Base-by-base conservation (phyloP, 2,888 invertebrate species). In the Oligia fasciuncula region DNA sequence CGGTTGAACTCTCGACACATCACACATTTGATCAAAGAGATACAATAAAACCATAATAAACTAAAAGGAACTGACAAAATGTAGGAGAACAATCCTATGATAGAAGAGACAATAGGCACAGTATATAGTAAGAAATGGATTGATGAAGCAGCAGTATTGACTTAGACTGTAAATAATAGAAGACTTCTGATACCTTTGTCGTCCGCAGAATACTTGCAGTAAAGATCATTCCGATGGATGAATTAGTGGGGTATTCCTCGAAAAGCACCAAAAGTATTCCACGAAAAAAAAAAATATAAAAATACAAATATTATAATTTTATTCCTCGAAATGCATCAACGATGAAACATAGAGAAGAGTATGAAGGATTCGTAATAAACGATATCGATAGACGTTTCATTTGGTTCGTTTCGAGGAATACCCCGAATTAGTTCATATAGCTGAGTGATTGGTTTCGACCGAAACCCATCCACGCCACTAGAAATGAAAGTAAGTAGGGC, bases 401-500 rank as follows among this genome's bases (percentile, higher is more conserved):
- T 40, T 40, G 40, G 40, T 40, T 0, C 40, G 5, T 40, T 40
- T 40, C 40, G 40, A 40, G 5, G 40, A 5, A 40, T 40, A 40
- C 5, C 40, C 40, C 40, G 6, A 35, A 49, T 49, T 35, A 13
- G 19, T 1, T 73, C 35, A 40, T 2, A 49, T 51, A 5, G 4
- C 57, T 72, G n/a, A 76, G n/a, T 49, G 60, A 60, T n/a, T 40
- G 73, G 9, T 2, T 62, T 63, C 35, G 14, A 17, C 29, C 23
- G 29, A 35, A 46, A 35, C n/a, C 17, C 35, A n/a, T 35, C n/a
- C 14, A 35, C 9, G 2, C 11, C n/a, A 79, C 57, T 1, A 67
- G n/a, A 62, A 62, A 51, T 14, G 3, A 23, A 17, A 63, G 46
- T 69, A 17, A 63, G 40, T 69, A 81, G 75, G 57, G 11, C 75